phyloP scores from a whole-genome alignment of 2,797 vertebrate genomes.

The Spondyliosoma cantharus region DNA sequence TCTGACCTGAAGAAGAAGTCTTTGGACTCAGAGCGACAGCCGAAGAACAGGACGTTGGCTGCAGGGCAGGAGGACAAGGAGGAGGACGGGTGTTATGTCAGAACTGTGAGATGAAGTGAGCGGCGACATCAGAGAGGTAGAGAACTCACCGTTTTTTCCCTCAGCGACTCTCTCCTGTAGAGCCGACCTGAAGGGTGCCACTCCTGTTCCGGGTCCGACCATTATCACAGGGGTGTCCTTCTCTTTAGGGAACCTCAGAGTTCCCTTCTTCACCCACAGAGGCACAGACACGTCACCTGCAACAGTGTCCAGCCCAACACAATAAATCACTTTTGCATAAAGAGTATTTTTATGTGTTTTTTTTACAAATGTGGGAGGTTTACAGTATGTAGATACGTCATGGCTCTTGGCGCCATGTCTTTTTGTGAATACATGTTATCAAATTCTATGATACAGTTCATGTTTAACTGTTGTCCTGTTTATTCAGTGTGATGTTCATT shows the following conservation, averaged over 20 bases:
- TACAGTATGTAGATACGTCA: background rate
- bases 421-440: background rate
- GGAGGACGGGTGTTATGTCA: background rate
- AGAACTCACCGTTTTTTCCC: constrained; percentile 80
- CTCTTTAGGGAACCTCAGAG: constrained; percentile 86
- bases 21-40: constrained; percentile 88
- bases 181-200: constrained; percentile 93
- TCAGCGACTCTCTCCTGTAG: constrained; percentile 89
- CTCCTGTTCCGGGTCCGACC: constrained; percentile 97
- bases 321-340: background rate
- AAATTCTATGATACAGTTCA: background rate
- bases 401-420: background rate
- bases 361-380: background rate
- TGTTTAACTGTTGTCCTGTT: background rate
- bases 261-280: constrained; percentile 92
- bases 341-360: background rate
- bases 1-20: constrained; percentile 92
- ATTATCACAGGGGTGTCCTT: constrained; percentile 86
- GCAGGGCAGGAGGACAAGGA: background rate
- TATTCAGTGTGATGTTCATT: background rate
- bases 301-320: background rate
- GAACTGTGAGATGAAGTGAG: background rate
- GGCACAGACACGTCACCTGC: constrained; percentile 86
- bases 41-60: constrained; percentile 93
- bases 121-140: background rate